Evolutionary conservation across 2,797 vertebrate genomes (phyloP), one percentile per base, ranked within the genome.

Genomic region (Sparidentex hasta): DNA sequence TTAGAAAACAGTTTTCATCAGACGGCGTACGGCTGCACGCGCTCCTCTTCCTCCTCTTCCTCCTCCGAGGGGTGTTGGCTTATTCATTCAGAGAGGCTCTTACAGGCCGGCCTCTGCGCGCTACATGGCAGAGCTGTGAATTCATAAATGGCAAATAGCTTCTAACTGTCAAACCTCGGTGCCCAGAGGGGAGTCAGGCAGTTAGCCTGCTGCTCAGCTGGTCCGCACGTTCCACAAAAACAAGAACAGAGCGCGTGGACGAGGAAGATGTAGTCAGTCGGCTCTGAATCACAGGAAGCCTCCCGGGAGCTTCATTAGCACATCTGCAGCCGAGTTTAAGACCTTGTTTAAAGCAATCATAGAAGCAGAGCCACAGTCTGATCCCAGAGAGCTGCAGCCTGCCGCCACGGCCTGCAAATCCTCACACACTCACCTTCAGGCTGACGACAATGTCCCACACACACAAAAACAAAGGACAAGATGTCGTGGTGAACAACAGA

Each of bases 81-180:
- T 52, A 74, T 82, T 86, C 84, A 82, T 85, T 85, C 78, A 70
- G 80, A 72, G 66, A 52, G 68, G 54, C 56, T 76, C 76, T 70
- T 71, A 58, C 73, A 71, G 70, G 70, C 70, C 52, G 21, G 56
- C 50, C 65, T 72, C 66, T 27, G 41, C 7, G 18, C 17, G 14
- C 38, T 48, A 72, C 65, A 78, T 3, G 72, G 58, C 73, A 54
- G 55, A 75, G 65, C 80, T 71, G 73, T 65, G 65, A 76, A 90
- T 81, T 87, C 66, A 80, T 87, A 69, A 84, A 84, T 70, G 79
- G 54, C 25, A 81, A 88, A 81, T 62, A 72, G 54, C 67, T 54
- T 67, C 63, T 58, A 77, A 80, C 74, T 79, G 76, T 87, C 74
- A 80, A 33, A 70, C 59, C 57, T 13, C 2, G 43, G 54, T 1